These are phyloP conservation scores for Virgularia gustaviana DNA, from an alignment of 92 coral and sea anemone genomes.

Conservation along the genomic window DNA sequence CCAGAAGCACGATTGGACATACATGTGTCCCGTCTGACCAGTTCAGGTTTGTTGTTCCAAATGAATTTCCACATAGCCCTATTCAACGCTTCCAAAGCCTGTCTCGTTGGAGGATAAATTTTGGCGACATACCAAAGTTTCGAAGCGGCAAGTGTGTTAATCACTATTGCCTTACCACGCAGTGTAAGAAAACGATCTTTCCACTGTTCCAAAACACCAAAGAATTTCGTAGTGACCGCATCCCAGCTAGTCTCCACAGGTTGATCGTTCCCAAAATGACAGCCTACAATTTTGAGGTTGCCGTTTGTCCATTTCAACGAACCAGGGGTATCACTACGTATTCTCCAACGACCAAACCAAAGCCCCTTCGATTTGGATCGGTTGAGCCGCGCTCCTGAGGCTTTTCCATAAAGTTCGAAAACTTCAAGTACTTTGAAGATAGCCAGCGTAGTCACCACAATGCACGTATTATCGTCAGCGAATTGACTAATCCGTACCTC, in stretches of 20 bases:
- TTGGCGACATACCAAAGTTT: conserved; percentile 38
- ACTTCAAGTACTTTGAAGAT: conserved; percentile 4
- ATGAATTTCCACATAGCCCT: conserved; percentile 2
- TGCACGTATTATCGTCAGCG: conserved; percentile 38
- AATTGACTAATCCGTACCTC: conserved; percentile 13
- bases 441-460: not conserved
- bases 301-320: conserved; percentile 6
- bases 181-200: conserved; percentile 33
- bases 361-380: conserved; percentile 29
- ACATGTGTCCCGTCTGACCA: not conserved
- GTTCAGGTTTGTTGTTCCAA: conserved; percentile 15
- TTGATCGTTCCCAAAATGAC: conserved; percentile 3
- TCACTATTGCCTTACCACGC: conserved; percentile 30
- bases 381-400: conserved; percentile 29
- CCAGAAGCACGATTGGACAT: not conserved
- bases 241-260: not conserved
- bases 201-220: conserved; percentile 23
- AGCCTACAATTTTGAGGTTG: conserved; percentile 19
- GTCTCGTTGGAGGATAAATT: conserved; percentile 7
- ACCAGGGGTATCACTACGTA: not conserved
- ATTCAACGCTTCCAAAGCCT: not conserved
- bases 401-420: conserved; percentile 7
- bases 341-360: conserved; percentile 41
- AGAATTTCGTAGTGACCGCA: not conserved
- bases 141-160: conserved; percentile 31